Evolutionary conservation across 1,140 invertebrate species (phyloP), one percentile per base, ranked within the genome.

Genomic region (Psilanteris sp.): DNA sequence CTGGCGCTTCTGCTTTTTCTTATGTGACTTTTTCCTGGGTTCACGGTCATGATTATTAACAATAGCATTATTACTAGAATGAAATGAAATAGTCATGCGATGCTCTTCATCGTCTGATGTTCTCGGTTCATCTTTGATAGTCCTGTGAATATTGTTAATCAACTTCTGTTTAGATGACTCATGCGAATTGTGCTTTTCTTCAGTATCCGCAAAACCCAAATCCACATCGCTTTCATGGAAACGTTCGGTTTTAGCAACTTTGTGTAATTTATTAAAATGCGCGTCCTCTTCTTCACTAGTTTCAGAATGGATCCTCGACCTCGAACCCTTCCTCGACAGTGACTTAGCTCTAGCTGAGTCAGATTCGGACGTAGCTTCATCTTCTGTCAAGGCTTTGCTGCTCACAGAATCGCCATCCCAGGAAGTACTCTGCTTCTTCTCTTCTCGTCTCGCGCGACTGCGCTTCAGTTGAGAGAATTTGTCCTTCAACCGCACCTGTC

Each of bases 401-500:
- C 93, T 94, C 36, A 94, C 93, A 0, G 92, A 93, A 79, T 93
- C 94, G 59, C 95, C 95, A 80, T 96, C 95, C 91, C 94, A 95
- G 14, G 94, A 96, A 0, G 93, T 93, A 3, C 94, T 95, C 57
- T 95, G 91, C 84, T 96, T 96, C 90, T 96, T 96, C 84, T 95
- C 94, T 70, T 93, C 94, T 9, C 94, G 90, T 83, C 95, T 94
- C 0, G 94, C 94, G 61, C 95, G 90, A 81, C 94, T 94, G 83
- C 96, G 93, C 82, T 97, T 96, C 24, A 97, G 83, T 79, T 96
- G 93, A 78, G 93, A 94, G 80, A 97, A 96, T 86, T 96, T 96
- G 10, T 96, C 95, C 84, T 96, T 95, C 10, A 96, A 91, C 84
- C 82, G 77, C 4, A 85, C 85, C 76, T 80, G 93, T 3, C 94